phyloP scores from a whole-genome alignment of 2,797 vertebrate species.

The Scleropages formosus region DNA sequence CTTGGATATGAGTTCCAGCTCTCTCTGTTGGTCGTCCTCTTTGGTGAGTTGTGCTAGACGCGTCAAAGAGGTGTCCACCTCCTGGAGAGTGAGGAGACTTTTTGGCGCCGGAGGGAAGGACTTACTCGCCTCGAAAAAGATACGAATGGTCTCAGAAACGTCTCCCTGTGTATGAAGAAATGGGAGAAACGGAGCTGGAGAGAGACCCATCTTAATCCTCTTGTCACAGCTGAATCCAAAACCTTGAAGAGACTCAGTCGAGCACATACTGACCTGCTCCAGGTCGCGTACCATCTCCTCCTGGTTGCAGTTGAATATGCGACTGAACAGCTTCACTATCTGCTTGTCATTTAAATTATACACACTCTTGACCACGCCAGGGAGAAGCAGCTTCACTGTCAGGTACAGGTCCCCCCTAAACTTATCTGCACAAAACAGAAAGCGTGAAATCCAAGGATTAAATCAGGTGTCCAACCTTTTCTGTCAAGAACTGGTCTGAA shows the following conservation, averaged over 20 bases:
- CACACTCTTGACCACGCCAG: conserved; percentile 92
- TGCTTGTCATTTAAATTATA: conserved; percentile 99
- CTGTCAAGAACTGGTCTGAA: no score
- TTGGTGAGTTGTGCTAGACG: conserved; percentile 87
- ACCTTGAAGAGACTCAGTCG: background rate
- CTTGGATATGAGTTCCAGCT: conserved; percentile 81
- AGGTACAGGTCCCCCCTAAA: conserved; percentile 91
- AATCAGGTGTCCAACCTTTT: no score
- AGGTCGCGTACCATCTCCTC: conserved; percentile 93
- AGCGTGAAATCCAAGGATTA: background rate
- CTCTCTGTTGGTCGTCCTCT: conserved; percentile 92
- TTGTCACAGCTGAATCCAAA: background rate
- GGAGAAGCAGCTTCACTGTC: conserved; percentile 91
- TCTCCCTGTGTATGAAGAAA: conserved; percentile 77
- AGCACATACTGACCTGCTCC: conserved; percentile 80
- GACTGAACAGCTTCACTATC: conserved; percentile 96
- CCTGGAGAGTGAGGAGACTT: conserved; percentile 91
- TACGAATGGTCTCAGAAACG: conserved; percentile 89
- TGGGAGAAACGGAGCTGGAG: background rate
- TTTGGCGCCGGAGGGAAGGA: conserved; percentile 85
- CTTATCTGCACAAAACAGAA: conserved; percentile 70
- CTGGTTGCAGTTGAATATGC: conserved; percentile 86
- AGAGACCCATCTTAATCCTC: background rate
- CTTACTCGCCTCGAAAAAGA: conserved; percentile 92
- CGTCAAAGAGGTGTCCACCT: conserved; percentile 84